Evolutionary conservation across 2,888 invertebrate genomes (phyloP).

Genomic region (Phrixothrix hirtus): DNA sequence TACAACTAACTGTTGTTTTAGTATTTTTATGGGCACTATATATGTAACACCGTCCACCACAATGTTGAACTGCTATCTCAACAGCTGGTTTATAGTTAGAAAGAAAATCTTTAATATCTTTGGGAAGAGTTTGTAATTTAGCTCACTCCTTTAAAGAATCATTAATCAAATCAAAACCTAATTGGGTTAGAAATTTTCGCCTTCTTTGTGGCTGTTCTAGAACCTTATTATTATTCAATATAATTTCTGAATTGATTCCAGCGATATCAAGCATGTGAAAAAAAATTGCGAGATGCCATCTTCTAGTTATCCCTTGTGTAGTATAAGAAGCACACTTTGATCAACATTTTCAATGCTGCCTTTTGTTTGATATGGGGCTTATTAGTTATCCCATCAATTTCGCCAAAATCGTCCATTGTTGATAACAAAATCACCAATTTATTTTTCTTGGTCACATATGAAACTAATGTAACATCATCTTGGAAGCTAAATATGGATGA

Average conservation of each 20-base stretch:
- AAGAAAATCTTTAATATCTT: conserved; percentile 4
- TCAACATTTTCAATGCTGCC: too few relatives aligned
- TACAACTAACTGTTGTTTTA: neutral
- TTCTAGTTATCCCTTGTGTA: conserved; percentile 2
- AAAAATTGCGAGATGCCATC: conserved; percentile 9
- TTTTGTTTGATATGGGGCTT: too few relatives aligned
- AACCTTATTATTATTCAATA: conserved; percentile 1
- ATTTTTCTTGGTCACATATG: too few relatives aligned
- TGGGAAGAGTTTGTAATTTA: conserved; percentile 8
- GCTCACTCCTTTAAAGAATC: conserved; percentile 3
- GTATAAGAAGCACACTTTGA: too few relatives aligned
- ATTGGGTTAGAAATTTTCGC: conserved; percentile 2
- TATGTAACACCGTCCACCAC: neutral
- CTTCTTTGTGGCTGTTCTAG: neutral
- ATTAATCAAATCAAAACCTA: conserved; percentile 1
- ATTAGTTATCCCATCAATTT: too few relatives aligned
- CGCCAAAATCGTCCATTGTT: too few relatives aligned
- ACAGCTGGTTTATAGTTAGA: neutral
- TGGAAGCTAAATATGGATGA: too few relatives aligned
- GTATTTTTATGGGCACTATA: neutral
- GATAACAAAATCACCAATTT: too few relatives aligned
- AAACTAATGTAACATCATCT: too few relatives aligned
- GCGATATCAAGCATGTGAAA: conserved; percentile 2
- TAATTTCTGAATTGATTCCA: conserved; percentile 5
- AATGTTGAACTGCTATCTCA: neutral